A percentile compares a stretch with the other conserved stretches of the same genome.
Evolutionary conservation across 2,888 invertebrate genomes (phyloP).

Genomic region (Stegophylla sp.): DNA sequence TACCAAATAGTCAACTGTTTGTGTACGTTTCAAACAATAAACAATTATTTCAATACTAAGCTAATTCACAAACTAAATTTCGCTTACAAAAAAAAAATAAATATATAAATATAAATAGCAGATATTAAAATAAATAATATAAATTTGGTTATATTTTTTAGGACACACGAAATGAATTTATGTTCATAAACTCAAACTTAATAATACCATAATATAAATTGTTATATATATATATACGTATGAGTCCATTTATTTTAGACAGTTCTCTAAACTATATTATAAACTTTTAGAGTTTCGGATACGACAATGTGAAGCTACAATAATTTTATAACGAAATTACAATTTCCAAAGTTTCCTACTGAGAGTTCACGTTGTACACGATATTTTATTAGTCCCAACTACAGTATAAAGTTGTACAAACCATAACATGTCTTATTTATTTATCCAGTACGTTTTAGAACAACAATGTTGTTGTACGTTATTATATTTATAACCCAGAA

Average conservation of each 20-base stretch:
- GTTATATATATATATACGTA: too few species aligned
- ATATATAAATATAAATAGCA: too few species aligned
- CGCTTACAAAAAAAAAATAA: too few species aligned
- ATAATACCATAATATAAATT: slow-evolving; percentile 32
- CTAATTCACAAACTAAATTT: too few species aligned
- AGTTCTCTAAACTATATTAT: slow-evolving; percentile 9
- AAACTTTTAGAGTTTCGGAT: slow-evolving; percentile 24
- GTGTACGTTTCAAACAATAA: too few species aligned
- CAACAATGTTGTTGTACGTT: neutral
- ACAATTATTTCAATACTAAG: too few species aligned
- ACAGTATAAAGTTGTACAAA: neutral
- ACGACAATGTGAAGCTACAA: slow-evolving; percentile 28
- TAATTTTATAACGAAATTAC: slow-evolving; percentile 10
- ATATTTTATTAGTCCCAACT: slow-evolving; percentile 10
- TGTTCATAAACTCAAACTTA: slow-evolving; percentile 18
- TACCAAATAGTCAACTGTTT: too few species aligned
- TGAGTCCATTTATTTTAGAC: neutral
- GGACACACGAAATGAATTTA: slow-evolving; percentile 28
- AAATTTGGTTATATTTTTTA: too few species aligned
- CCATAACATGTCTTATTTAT: neutral
- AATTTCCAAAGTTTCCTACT: slow-evolving; percentile 12
- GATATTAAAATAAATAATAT: too few species aligned
- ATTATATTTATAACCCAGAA: neutral
- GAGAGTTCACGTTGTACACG: neutral
- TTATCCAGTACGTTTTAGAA: neutral